phyloP scores from a whole-genome alignment of 2,113 vertebrate species.

The Percopsis transmontana region DNA sequence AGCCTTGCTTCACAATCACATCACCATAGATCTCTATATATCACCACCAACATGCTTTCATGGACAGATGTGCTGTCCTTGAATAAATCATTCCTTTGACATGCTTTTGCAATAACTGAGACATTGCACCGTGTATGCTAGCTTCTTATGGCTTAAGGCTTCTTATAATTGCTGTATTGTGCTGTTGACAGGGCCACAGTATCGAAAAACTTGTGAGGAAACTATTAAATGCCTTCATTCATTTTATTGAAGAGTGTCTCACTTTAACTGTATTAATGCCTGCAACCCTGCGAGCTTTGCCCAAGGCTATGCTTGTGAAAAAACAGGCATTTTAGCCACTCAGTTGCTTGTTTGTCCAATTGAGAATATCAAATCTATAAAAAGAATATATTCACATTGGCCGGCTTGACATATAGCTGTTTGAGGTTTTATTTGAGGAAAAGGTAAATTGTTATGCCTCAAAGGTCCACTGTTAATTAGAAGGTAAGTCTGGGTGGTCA shows the following conservation, averaged over 20 bases:
- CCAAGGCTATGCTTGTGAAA: constrained; percentile 11
- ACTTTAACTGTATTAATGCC: constrained; percentile 11
- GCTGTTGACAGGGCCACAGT: constrained; percentile 30
- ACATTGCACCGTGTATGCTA: constrained; percentile 24
- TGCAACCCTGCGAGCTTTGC: not conserved
- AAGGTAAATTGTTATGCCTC: constrained; percentile 67
- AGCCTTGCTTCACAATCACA: constrained; percentile 4
- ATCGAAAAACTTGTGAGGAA: constrained; percentile 41
- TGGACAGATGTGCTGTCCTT: constrained; percentile 23
- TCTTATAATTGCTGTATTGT: constrained; percentile 22
- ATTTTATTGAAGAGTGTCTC: constrained; percentile 16
- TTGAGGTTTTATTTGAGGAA: constrained; percentile 49
- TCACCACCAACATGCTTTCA: constrained; percentile 9
- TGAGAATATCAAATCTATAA: not conserved
- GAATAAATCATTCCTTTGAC: constrained; percentile 28
- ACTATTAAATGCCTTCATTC: constrained; percentile 29
- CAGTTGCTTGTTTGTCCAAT: not conserved
- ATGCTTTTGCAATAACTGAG: constrained; percentile 3
- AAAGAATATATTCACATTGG: constrained; percentile 25
- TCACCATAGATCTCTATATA: constrained; percentile 24
- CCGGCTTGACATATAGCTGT: constrained; percentile 15
- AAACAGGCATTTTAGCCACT: constrained; percentile 3
- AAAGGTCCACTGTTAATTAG: constrained; percentile 67
- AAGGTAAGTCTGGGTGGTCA: constrained; percentile 60
- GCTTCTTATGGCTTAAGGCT: constrained; percentile 3